Percentiles rank a stretch among this genome's conserved stretches.
These are phyloP conservation scores for Tiaroga cobitis DNA, from an alignment of 2,797 vertebrate species.

Conservation along the genomic window DNA sequence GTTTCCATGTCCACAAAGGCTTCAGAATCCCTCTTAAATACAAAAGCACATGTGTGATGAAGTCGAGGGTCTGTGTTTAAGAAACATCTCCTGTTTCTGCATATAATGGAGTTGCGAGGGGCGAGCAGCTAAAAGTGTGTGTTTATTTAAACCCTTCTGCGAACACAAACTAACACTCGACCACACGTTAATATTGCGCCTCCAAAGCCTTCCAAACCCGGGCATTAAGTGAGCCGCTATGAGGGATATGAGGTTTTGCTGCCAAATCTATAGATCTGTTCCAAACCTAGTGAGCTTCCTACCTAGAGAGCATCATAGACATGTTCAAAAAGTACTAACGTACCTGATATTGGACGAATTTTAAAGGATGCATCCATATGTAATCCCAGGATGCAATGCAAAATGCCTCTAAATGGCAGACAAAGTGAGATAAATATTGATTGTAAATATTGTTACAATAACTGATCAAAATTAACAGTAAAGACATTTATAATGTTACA, in stretches of 20 bases:
- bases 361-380: not conserved
- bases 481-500: not conserved
- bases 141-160: constrained; percentile 30
- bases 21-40: constrained; percentile 63
- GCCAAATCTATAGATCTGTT: constrained; percentile 4
- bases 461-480: not conserved
- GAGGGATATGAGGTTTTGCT: not conserved
- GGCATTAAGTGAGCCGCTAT: not conserved
- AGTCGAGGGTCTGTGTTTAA: constrained; percentile 50
- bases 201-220: constrained; percentile 6
- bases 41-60: constrained; percentile 65
- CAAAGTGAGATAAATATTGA: not conserved
- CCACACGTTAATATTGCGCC: constrained; percentile 6
- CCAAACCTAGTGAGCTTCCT: not conserved
- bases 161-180: constrained; percentile 21
- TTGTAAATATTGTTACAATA: not conserved
- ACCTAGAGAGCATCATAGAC: not conserved
- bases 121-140: constrained; percentile 34
- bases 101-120: constrained; percentile 42
- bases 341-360: not conserved
- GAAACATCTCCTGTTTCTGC: constrained; percentile 52
- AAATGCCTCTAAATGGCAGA: not conserved
- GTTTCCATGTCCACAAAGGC: constrained; percentile 60
- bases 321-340: not conserved
- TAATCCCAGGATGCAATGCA: not conserved